Evolutionary conservation across 2,888 invertebrate species (phyloP).

Genomic region (Macrophya alboannulata): DNA sequence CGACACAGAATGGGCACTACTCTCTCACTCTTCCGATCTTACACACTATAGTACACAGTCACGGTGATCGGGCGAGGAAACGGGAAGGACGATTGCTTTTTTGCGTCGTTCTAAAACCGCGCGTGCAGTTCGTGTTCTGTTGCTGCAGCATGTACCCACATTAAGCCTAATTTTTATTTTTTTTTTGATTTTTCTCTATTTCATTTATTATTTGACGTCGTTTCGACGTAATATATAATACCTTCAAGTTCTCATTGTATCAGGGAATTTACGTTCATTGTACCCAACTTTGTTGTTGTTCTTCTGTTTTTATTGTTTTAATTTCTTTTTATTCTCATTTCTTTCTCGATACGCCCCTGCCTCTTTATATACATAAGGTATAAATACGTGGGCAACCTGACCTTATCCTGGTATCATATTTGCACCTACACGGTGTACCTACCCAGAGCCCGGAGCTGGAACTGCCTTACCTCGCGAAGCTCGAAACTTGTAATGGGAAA

Average conservation of each 20-base stretch:
- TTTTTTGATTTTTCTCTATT: not conserved
- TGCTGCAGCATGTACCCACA: not conserved
- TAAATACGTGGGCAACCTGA: conserved; percentile 29
- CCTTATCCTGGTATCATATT: conserved; percentile 39
- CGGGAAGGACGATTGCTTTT: conserved; percentile 17
- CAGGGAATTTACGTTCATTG: not conserved
- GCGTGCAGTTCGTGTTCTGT: conserved; percentile 9
- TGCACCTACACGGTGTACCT: not conserved
- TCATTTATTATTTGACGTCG: not conserved
- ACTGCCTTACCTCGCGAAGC: not conserved
- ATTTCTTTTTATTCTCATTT: not conserved
- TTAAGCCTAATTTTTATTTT: not conserved
- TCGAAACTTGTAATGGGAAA: conserved; percentile 30
- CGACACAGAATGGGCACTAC: not conserved
- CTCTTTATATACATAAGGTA: not conserved
- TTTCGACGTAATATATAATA: not conserved
- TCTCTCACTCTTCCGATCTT: conserved; percentile 17
- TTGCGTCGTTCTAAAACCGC: conserved; percentile 14
- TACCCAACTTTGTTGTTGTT: not conserved
- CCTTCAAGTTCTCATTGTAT: not conserved
- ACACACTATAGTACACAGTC: not conserved
- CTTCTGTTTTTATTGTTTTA: not conserved
- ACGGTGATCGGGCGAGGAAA: conserved; percentile 1
- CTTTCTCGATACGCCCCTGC: not conserved
- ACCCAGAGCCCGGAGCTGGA: not conserved